Conservation (phyloP, 2,113 vertebrate genomes). For the Coptodon rendalli region DNA sequence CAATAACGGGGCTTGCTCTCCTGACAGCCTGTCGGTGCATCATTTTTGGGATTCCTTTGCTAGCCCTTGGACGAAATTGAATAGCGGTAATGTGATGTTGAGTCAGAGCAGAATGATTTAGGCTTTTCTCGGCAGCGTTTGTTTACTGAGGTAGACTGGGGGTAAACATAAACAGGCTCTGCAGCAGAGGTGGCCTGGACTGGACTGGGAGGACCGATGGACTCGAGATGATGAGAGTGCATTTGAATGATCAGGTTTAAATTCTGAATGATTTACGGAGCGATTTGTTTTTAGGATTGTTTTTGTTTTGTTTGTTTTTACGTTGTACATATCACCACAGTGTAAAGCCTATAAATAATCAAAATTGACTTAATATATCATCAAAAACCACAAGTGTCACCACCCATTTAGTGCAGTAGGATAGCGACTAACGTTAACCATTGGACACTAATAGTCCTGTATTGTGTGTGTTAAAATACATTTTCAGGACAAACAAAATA, state of each 20-base stretch:
- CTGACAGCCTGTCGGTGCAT: constrained; percentile 50
- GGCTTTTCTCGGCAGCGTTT: background rate
- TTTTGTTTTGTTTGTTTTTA: background rate
- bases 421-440: background rate
- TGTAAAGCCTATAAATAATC: background rate
- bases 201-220: constrained; percentile 1
- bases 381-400: background rate
- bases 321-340: background rate
- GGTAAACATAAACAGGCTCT: background rate
- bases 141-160: background rate
- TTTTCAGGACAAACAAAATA: background rate
- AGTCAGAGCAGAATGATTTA: constrained; percentile 6
- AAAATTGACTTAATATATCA: background rate
- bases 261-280: background rate
- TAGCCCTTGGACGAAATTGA: constrained; percentile 20
- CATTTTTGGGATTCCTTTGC: constrained; percentile 48
- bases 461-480: background rate
- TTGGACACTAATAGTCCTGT: background rate
- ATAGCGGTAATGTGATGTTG: constrained; percentile 35
- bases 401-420: background rate
- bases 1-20: constrained; percentile 23
- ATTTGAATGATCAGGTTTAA: background rate
- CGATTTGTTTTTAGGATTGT: background rate
- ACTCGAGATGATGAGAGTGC: constrained; percentile 6
- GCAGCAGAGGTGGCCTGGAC: constrained; percentile 21